Conservation (phyloP, 2,113 vertebrate species). For the Steatornis caripensis region DNA sequence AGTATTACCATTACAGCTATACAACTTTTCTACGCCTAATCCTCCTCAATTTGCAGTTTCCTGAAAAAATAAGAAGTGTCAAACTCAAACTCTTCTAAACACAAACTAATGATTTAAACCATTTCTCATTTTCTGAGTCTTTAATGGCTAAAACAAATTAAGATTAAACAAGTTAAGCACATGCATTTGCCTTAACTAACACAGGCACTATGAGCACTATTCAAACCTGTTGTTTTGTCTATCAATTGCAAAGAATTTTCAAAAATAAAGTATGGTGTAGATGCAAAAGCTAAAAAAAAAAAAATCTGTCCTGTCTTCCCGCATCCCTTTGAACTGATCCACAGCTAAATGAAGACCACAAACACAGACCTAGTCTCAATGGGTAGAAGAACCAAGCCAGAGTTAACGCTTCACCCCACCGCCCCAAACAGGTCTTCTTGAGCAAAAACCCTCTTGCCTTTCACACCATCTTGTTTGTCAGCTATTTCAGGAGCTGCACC, state of each 20-base stretch:
- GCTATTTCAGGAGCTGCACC: background rate
- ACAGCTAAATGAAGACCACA: background rate
- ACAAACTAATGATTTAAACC: conserved; percentile 14
- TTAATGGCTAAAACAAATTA: conserved; percentile 22
- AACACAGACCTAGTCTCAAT: background rate
- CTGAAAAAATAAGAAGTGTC: background rate
- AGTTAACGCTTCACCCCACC: background rate
- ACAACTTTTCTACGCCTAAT: conserved; percentile 26
- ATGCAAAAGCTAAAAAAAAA: background rate
- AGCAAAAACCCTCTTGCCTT: background rate
- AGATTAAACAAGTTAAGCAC: conserved; percentile 48
- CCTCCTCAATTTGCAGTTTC: conserved; percentile 30
- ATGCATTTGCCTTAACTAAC: conserved; percentile 23
- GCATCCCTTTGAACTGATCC: background rate
- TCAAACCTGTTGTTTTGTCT: background rate
- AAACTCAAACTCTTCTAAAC: conserved; percentile 17
- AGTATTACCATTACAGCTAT: background rate
- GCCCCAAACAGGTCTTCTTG: background rate
- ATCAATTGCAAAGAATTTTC: background rate
- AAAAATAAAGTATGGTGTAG: background rate
- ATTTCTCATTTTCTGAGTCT: background rate
- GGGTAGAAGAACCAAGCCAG: background rate
- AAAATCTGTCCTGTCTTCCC: background rate
- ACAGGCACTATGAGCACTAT: conserved; percentile 11
- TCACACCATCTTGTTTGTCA: background rate